Evolutionary conservation across 35 echinoderm and acorn worm species (phyloP), one percentile per base, ranked within the genome.

Genomic region (Ophiothrix spiculata): DNA sequence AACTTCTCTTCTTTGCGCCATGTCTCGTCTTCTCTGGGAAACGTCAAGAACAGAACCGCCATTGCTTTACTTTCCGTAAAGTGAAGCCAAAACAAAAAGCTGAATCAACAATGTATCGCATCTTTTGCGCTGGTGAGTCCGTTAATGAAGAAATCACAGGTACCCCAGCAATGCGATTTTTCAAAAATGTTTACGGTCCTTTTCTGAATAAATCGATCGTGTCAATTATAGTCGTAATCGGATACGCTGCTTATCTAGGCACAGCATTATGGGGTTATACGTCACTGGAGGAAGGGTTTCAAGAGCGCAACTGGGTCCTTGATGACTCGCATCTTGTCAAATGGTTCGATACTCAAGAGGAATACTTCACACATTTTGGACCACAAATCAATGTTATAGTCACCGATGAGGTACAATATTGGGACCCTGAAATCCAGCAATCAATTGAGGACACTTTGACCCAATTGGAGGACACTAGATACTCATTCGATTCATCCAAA

Each of bases 1-100:
- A 93, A 39, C 56, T 93, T 16, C 83, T 86, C 4, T 93, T 93
- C 75, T 93, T 93, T 32, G 91, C 60, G 25, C 86, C 91, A 11
- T 88, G 80, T 42, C 79, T 93, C 80, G 85, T 82, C 16, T 73
- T 88, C 3, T 76, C 78, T 38, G 91, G 91, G 17, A 42, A 84
- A 23, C 46, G 86, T 38, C 86, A 93, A 75, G 75, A 28, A 0
- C 25, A 39, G 6, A 83, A 93, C 35, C 32, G 85, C 2, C 86
- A 93, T 56, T 87, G 86, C 49, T 46, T 79, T 16, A 88, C 91
- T 0, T 93, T 86, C 35, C 28, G 81, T 35, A 87, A 81, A 45
- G 86, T 88, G 1, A 39, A 46, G 74, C 31, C 64, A 31, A 49
- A 63, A 56, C 4, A 29, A 25, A 37, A 56, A 0, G 19, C 81